Percentiles rank a stretch among this genome's conserved stretches.
Conservation (phyloP, 2,113 vertebrate species). For the Hydrolagus affinis region DNA sequence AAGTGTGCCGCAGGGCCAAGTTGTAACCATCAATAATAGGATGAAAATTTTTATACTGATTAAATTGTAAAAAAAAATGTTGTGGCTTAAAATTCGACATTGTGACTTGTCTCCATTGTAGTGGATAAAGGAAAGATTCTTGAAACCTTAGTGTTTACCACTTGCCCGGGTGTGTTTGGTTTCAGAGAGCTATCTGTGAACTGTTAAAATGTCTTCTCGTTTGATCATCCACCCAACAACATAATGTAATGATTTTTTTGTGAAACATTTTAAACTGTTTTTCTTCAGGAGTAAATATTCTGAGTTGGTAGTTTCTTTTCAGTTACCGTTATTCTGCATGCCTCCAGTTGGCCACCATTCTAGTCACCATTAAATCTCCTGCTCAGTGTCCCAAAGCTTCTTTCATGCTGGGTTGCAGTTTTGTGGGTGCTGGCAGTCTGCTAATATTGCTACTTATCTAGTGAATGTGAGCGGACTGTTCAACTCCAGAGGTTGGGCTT, state of each 20-base stretch:
- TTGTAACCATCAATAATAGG: slow-evolving; percentile 25
- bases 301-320: slow-evolving; percentile 9
- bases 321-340: slow-evolving; percentile 16
- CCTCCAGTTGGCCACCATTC: neutral
- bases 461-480: too few relatives aligned
- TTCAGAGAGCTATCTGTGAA: neutral
- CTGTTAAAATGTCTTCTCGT: slow-evolving; percentile 8
- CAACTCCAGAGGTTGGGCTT: too few relatives aligned
- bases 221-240: neutral
- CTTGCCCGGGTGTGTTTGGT: slow-evolving; percentile 2
- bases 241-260: slow-evolving; percentile 20
- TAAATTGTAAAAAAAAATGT: slow-evolving; percentile 19
- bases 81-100: slow-evolving; percentile 27
- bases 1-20: slow-evolving; percentile 14
- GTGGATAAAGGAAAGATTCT: slow-evolving; percentile 21
- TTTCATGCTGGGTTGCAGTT: too few relatives aligned
- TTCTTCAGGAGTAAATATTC: slow-evolving; percentile 26
- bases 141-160: slow-evolving; percentile 10
- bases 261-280: slow-evolving; percentile 28
- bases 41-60: slow-evolving; percentile 31
- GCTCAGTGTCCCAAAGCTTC: neutral
- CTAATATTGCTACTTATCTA: too few relatives aligned
- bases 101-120: neutral
- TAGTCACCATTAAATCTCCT: neutral
- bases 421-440: too few relatives aligned